Conservation (phyloP, 2,797 vertebrate genomes). For the Allobates femoralis region DNA sequence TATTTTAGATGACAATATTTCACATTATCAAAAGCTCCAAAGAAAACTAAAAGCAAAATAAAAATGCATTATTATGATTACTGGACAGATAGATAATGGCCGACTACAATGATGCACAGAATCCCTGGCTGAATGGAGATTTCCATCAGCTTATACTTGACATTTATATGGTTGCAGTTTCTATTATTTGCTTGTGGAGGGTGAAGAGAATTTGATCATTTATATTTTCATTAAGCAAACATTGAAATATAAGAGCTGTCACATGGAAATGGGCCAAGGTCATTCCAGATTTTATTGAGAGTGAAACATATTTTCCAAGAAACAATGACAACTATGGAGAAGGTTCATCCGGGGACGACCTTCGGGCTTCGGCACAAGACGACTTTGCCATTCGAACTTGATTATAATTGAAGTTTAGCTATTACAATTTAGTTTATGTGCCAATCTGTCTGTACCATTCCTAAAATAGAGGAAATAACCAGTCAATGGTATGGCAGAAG, state of each 20-base stretch:
- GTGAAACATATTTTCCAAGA: neutral
- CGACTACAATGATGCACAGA: neutral
- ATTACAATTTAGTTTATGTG: neutral
- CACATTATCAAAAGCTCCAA: neutral
- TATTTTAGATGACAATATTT: conserved; percentile 16
- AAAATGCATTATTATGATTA: conserved; percentile 6
- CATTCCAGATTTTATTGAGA: neutral
- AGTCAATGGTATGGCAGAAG: neutral
- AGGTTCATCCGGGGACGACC: neutral
- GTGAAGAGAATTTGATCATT: neutral
- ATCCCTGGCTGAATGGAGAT: neutral
- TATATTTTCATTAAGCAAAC: conserved; percentile 15
- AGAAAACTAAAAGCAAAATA: neutral
- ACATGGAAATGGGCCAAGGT: neutral
- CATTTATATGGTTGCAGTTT: neutral
- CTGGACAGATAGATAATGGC: neutral
- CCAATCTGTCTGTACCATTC: too few species aligned
- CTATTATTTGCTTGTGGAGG: neutral
- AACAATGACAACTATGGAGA: neutral
- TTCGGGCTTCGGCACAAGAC: neutral
- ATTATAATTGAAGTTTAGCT: too few species aligned
- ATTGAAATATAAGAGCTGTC: neutral
- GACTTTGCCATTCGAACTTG: neutral
- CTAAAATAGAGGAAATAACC: neutral
- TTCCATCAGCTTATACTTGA: conserved; percentile 8